A percentile compares a stretch with the other conserved stretches of the same genome.
phyloP scores from a whole-genome alignment of 2,888 invertebrate genomes.

The Pollenia amentaria region DNA sequence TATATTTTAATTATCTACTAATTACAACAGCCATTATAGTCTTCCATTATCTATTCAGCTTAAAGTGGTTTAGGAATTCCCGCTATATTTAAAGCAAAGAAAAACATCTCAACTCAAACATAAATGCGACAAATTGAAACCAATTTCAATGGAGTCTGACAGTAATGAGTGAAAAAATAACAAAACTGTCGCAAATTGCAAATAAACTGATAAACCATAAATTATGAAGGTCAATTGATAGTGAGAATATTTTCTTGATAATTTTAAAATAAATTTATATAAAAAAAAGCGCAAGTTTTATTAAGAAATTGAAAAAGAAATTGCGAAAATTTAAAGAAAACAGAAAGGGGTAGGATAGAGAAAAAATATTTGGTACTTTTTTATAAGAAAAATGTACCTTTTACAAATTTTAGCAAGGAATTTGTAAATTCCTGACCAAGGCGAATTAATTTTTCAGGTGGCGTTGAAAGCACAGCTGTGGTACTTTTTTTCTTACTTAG shows the following conservation, averaged over 20 bases:
- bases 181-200: slow-evolving; percentile 32
- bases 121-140: slow-evolving; percentile 44
- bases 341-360: too few species aligned
- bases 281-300: slow-evolving; percentile 1
- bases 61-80: slow-evolving; percentile 64
- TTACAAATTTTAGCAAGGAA: too few species aligned
- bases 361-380: too few species aligned
- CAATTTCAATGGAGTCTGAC: slow-evolving; percentile 53
- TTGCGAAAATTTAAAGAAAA: neutral
- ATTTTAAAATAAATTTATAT: neutral
- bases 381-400: too few species aligned
- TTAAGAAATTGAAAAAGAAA: neutral
- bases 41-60: slow-evolving; percentile 25
- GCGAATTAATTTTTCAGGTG: too few species aligned
- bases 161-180: slow-evolving; percentile 35
- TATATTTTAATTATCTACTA: neutral
- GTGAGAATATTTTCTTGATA: slow-evolving; percentile 42
- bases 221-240: slow-evolving; percentile 62
- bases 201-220: slow-evolving; percentile 59
- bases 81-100: slow-evolving; percentile 3
- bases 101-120: slow-evolving; percentile 38
- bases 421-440: too few species aligned
- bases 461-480: too few species aligned
- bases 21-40: slow-evolving; percentile 36
- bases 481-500: too few species aligned